Base-by-base conservation (phyloP, 2,113 vertebrate genomes). In the Mola mola region DNA sequence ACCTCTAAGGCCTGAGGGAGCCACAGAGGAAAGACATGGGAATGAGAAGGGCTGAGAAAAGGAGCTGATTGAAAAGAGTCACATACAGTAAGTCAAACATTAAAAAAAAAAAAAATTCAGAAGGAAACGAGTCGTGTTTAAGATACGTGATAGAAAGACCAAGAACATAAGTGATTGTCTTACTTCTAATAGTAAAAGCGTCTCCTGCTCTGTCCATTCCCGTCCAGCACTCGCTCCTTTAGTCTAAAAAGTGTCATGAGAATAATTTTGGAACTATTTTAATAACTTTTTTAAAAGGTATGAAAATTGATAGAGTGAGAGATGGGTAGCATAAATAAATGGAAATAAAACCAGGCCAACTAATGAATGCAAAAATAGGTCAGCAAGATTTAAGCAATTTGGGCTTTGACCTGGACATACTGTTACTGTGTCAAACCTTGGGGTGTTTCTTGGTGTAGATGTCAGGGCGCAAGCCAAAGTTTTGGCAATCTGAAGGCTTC, bases 161-260 rank as follows among this genome's bases (percentile, higher is more conserved):
- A 36, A 12, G 26, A 22, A 7, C 4, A 26, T n/a, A n/a, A n/a
- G n/a, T 0, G 3, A 57, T 0, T 8, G 5, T 16, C 78, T 93
- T 82, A 96, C 96, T 90, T 98, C 96, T 2, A 99, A 61, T 0
- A 99, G 90, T 36, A 99, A 90, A 56, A 99, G 87, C 0, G 97
- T 99, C 85, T 99, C 97, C 51, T 99, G 97, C 52, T 99, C 97
- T 1, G 95, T 95, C 97, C 97, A 99, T 59, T 99, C 97, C 64
- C 96, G 89, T 50, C 95, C 95, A 61, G 96, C 96, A 52, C 93
- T 96, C 0, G 94, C 94, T 29, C 95, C 94, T 93, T 98, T 99
- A 79, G 94, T 97, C 96, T 99, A 20, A 52, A 9, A 58, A 6
- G 15, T 10, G 17, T 12, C 8, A 59, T 5, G 0, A 51, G 6